Percentiles rank a stretch among this genome's conserved stretches.
phyloP scores from a whole-genome alignment of 2,797 vertebrate species.

The Rhinogobio ventralis region DNA sequence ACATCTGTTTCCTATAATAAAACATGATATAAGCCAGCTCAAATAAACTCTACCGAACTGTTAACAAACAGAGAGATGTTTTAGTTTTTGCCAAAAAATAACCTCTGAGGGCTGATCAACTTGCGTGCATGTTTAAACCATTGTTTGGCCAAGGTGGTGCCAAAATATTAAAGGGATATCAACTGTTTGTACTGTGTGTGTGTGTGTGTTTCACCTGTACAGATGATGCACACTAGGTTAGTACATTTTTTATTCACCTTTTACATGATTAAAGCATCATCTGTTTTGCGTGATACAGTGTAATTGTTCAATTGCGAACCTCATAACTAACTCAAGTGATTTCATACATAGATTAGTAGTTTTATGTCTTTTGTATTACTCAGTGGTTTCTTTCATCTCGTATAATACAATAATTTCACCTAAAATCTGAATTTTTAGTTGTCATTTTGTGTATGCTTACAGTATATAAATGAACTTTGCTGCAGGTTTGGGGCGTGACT shows the following conservation, averaged over 20 bases:
- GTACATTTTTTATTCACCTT: background rate
- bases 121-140: background rate
- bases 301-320: background rate
- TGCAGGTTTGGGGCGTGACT: background rate
- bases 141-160: background rate
- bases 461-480: background rate
- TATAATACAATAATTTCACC: background rate
- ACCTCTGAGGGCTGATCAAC: background rate
- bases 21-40: slow-evolving; percentile 1
- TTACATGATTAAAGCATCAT: background rate
- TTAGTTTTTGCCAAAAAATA: background rate
- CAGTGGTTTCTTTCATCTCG: background rate
- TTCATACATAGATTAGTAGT: background rate
- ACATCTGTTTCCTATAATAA: slow-evolving; percentile 27
- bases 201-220: background rate
- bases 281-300: background rate
- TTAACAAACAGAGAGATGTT: slow-evolving; percentile 20
- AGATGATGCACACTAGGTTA: background rate
- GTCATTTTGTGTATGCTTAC: background rate
- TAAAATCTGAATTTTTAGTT: background rate
- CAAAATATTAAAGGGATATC: background rate
- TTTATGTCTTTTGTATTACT: background rate
- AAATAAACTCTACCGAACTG: background rate
- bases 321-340: background rate
- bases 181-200: background rate